Evolutionary conservation across 2,888 invertebrate species (phyloP).

Genomic region (Diachrysia chrysitis): DNA sequence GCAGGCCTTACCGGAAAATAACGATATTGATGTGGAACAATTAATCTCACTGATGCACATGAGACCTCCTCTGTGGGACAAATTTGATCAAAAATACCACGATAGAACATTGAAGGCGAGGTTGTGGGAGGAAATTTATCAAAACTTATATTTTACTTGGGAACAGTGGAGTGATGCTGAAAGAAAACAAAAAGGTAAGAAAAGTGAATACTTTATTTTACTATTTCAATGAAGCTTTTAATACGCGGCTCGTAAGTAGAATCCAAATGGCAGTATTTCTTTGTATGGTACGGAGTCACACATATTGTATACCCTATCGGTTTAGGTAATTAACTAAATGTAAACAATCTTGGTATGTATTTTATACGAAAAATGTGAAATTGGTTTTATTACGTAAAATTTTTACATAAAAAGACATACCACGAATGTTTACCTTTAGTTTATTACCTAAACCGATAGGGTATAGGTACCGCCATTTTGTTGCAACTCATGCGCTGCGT

Average conservation of each 20-base stretch:
- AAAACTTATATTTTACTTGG: too few species aligned
- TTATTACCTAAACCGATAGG: too few species aligned
- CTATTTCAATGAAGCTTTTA: too few species aligned
- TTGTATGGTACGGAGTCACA: too few species aligned
- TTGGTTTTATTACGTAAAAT: constrained; percentile 1
- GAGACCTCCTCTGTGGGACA: constrained; percentile 11
- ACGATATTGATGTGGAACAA: background rate
- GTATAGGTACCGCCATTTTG: too few species aligned
- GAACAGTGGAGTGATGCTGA: background rate
- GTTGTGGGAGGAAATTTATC: constrained; percentile 6
- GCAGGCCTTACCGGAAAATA: too few species aligned
- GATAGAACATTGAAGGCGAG: background rate
- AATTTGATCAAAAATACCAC: constrained; percentile 6
- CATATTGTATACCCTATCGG: background rate
- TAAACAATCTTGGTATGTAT: constrained; percentile 6
- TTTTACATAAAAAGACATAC: too few species aligned
- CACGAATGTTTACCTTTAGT: too few species aligned
- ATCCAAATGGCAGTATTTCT: too few species aligned
- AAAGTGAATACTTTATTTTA: constrained; percentile 8
- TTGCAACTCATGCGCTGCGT: too few species aligned
- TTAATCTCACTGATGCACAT: constrained; percentile 9
- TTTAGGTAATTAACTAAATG: constrained; percentile 6
- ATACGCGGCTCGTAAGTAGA: too few species aligned
- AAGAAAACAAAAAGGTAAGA: constrained; percentile 2
- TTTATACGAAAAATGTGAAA: constrained; percentile 6